Evolutionary conservation across 2,113 vertebrate species (phyloP), one percentile per base, ranked within the genome.

Genomic region (Fregetta grallaria): DNA sequence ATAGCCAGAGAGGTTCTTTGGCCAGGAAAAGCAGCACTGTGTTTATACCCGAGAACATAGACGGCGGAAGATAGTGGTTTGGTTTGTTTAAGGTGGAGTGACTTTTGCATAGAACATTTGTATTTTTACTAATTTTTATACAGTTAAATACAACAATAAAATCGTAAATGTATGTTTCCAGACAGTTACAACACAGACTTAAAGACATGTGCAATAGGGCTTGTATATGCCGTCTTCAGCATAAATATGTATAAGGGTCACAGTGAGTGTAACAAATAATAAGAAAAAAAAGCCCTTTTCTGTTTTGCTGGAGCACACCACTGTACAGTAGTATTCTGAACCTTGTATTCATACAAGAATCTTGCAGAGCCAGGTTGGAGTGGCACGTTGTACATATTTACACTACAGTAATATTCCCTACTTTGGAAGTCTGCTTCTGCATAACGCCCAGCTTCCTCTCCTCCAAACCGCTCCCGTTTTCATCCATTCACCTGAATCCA

Each of bases 31-130:
- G 68, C 75, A 81, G 68, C 27, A 7, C 61, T 49, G 25, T 84
- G 65, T 96, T 96, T 96, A 92, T 68, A 81, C 17, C 5, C 34
- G 56, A 59, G 52, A 88, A 58, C 2, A 15, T 9, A 92, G 70
- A 66, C 66, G 86, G 52, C 77, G 38, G 26, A 81, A 93, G 88
- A 90, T 80, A 94, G 73, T 16, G 17, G 47, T 93, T 93, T 94
- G 80, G 58, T 96, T 96, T 93, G 50, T 73, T 96, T 95, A 87
- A 96, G 66, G 66, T 87, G 44, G 73, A 89, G 94, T 49, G 40
- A 65, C 47, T 92, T 94, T 58, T 81, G 77, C 84, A 89, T 22
- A 22, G 44, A 91, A 25, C 30, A 68, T 27, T 49, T 65, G 34
- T 26, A 89, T 73, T 66, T 86, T 91, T 86, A 59, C 42, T 53